A percentile compares a stretch with the other conserved stretches of the same genome.
phyloP scores from a whole-genome alignment of 1,140 invertebrate genomes.

The Zophobas morio region DNA sequence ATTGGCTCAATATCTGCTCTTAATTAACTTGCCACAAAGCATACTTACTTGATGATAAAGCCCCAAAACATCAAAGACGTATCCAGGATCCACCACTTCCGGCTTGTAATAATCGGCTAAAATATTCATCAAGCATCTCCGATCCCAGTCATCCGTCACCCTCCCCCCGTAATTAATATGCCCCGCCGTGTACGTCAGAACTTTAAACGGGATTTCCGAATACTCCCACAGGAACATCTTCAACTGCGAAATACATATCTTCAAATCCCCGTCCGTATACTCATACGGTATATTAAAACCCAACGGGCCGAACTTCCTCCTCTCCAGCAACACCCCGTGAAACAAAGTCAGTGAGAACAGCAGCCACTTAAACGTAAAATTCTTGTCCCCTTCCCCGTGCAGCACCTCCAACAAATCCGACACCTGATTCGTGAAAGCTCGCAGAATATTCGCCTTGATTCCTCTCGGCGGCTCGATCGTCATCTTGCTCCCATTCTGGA shows the following conservation, averaged over 20 bases:
- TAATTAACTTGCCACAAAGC: neutral
- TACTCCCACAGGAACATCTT: conserved; percentile 79
- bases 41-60: conserved; percentile 74
- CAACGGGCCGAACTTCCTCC: conserved; percentile 80
- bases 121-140: conserved; percentile 81
- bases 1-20: neutral
- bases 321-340: conserved; percentile 79
- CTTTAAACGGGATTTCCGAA: conserved; percentile 76
- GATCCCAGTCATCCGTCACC: conserved; percentile 89
- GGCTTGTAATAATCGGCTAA: conserved; percentile 80
- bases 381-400: conserved; percentile 70
- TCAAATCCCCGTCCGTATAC: conserved; percentile 82
- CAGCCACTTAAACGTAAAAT: conserved; percentile 75
- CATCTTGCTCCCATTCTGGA: conserved; percentile 82
- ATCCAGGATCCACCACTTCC: conserved; percentile 71
- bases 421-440: conserved; percentile 73
- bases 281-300: conserved; percentile 84
- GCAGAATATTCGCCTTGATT: conserved; percentile 76
- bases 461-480: conserved; percentile 82
- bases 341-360: conserved; percentile 81
- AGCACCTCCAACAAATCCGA: conserved; percentile 72
- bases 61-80: conserved; percentile 76
- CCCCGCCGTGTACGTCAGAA: conserved; percentile 78
- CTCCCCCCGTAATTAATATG: conserved; percentile 91
- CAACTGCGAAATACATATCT: conserved; percentile 81